These are phyloP conservation scores for Channa maculata DNA, from an alignment of 2,113 vertebrate genomes.

Conservation along the genomic window DNA sequence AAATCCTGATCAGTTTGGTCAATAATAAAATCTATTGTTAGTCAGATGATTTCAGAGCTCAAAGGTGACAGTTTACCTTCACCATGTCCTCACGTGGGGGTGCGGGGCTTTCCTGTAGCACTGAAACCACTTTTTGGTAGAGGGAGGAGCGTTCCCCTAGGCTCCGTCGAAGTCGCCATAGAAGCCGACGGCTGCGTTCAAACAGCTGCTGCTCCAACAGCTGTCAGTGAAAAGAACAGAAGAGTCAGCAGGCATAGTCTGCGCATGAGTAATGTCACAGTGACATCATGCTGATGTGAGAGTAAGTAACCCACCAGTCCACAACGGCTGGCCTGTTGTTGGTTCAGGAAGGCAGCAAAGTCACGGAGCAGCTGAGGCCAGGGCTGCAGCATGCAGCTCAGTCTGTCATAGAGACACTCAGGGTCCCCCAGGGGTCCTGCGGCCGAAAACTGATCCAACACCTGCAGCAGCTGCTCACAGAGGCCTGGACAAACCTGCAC, in stretches of 20 bases:
- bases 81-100: constrained; percentile 83
- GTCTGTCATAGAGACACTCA: constrained; percentile 82
- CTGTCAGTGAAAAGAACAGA: constrained; percentile 68
- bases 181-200: constrained; percentile 90
- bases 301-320: constrained; percentile 84
- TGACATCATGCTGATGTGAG: background rate
- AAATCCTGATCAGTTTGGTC: too few relatives aligned
- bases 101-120: constrained; percentile 86
- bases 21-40: too few relatives aligned
- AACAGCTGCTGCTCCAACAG: constrained; percentile 93
- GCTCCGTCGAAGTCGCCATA: constrained; percentile 87
- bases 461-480: constrained; percentile 86
- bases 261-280: background rate
- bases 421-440: constrained; percentile 65
- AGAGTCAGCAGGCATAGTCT: background rate
- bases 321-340: constrained; percentile 87
- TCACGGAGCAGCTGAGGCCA: constrained; percentile 92
- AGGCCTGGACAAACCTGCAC: constrained; percentile 83
- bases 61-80: constrained; percentile 73
- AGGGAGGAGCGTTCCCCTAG: constrained; percentile 89
- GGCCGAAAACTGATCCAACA: constrained; percentile 86
- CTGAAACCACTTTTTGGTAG: constrained; percentile 90
- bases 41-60: too few relatives aligned
- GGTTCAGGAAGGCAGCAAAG: constrained; percentile 90
- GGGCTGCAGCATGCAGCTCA: constrained; percentile 81